A percentile compares a stretch with the other conserved stretches of the same genome.
Evolutionary conservation across 2,113 vertebrate species (phyloP).

Genomic region (Terrapene triunguis): DNA sequence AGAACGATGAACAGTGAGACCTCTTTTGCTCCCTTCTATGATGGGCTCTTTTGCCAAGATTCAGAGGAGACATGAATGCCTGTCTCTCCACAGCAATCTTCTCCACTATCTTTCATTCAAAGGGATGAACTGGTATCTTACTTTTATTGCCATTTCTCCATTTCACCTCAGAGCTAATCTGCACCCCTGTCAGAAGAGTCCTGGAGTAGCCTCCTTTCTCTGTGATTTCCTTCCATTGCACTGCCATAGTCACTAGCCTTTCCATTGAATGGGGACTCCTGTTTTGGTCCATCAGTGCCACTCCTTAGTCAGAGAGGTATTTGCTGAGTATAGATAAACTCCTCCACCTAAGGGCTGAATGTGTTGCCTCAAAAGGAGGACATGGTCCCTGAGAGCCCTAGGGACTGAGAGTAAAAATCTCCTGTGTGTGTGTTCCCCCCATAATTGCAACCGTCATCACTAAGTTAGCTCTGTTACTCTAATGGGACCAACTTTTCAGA

Average conservation of each 20-base stretch:
- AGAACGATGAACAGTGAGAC: background rate
- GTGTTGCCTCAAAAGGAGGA: background rate
- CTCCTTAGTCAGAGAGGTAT: background rate
- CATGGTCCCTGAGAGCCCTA: background rate
- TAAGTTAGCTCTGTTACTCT: background rate
- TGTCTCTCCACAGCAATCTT: background rate
- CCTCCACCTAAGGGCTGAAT: background rate
- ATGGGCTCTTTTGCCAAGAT: background rate
- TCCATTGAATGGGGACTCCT: too few species aligned
- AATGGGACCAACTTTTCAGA: background rate
- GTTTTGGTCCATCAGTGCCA: background rate
- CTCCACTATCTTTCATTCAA: background rate
- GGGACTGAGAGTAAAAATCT: background rate
- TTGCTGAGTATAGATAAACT: background rate
- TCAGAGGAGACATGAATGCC: background rate
- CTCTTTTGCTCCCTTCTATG: background rate
- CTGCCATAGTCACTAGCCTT: background rate
- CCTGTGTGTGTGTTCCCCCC: background rate
- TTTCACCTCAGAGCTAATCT: background rate
- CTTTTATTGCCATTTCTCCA: background rate
- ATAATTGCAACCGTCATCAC: background rate
- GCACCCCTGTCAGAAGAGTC: background rate
- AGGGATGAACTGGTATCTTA: background rate
- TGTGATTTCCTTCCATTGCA: background rate
- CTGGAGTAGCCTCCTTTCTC: background rate